Conservation (phyloP, 1,140 invertebrate genomes). For the Oscheius sp. region DNA sequence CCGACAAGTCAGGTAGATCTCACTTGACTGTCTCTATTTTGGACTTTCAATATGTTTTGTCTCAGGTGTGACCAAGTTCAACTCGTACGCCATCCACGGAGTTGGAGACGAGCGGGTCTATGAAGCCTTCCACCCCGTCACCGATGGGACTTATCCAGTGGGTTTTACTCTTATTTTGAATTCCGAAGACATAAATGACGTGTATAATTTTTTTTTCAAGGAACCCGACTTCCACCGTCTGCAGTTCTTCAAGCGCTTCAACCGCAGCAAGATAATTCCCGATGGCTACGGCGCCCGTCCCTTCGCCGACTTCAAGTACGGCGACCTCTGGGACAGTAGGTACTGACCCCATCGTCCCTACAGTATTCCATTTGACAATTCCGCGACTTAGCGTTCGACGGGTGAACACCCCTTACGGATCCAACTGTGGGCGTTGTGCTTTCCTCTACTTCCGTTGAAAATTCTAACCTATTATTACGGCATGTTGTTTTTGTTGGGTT, state of each 20-base stretch:
- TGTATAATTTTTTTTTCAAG: background rate
- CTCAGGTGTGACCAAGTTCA: constrained; percentile 64
- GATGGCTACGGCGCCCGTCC: constrained; percentile 53
- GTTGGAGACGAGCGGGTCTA: constrained; percentile 62
- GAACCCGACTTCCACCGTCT: constrained; percentile 64
- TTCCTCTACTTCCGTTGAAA: too few relatives aligned
- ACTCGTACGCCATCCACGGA: constrained; percentile 68
- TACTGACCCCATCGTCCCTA: background rate
- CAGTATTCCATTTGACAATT: background rate
- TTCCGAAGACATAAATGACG: background rate
- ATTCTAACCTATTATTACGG: too few relatives aligned
- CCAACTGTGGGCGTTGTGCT: too few relatives aligned
- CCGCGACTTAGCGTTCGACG: too few relatives aligned
- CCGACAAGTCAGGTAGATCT: background rate
- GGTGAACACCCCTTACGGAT: too few relatives aligned
- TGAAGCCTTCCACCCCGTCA: constrained; percentile 65
- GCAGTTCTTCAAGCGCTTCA: constrained; percentile 48
- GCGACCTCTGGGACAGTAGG: constrained; percentile 56
- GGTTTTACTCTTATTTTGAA: background rate
- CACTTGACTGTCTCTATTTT: background rate
- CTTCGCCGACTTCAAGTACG: constrained; percentile 57
- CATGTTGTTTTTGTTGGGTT: too few relatives aligned
- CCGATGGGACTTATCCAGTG: constrained; percentile 50
- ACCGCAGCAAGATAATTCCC: constrained; percentile 48
- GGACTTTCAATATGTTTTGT: background rate